Evolutionary conservation across 37 sponge, comb jelly and placozoan genomes (phyloP), one percentile per base, ranked within the genome.

Genomic region (Lycopodina hypogea): DNA sequence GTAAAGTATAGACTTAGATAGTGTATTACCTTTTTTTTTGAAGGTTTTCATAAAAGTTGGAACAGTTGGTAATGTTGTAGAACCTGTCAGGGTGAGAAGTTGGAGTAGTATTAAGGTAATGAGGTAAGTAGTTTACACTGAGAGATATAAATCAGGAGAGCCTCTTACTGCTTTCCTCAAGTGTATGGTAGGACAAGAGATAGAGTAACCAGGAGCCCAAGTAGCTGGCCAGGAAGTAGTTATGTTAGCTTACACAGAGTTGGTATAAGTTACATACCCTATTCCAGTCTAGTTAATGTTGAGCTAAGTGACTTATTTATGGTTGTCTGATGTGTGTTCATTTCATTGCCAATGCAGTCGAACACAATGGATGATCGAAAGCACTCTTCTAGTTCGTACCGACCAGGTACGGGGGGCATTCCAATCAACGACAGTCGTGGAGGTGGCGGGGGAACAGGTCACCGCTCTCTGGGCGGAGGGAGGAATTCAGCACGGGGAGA

Each of bases 391-490:
- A 33, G 35, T 65, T 2, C 30, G 18, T 65, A 65, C 34, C 32
- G 50, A 40, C 37, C 42, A 23, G n/a, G 71, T 19, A 41, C 71
- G 2, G 71, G 71, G 42, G 50, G 71, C 8, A 42, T 23, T 23
- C 48, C 26, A 14, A 48, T 23, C 22, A 37, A 4, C 8, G 61
- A 60, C 12, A 8, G 68, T 14, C 34, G 78, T 34, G 66, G 17
- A 32, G 69, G 50, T 21, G 52, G 53, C 35, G 65, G 55, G 53
- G 56, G 79, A 40, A n/a, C n/a, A n/a, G n/a, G n/a, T n/a, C 67
- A 68, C 62, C n/a, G 83, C 60, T 30, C 71, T 53, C 57, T 24
- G 48, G 34, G 72, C 7, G 66, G 45, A 52, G 75, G 75, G 30
- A 74, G 83, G 60, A 26, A 82, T 18, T 17, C 56, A 35, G 55